phyloP scores from a whole-genome alignment of 2,113 vertebrate genomes.

The Martes martes region DNA sequence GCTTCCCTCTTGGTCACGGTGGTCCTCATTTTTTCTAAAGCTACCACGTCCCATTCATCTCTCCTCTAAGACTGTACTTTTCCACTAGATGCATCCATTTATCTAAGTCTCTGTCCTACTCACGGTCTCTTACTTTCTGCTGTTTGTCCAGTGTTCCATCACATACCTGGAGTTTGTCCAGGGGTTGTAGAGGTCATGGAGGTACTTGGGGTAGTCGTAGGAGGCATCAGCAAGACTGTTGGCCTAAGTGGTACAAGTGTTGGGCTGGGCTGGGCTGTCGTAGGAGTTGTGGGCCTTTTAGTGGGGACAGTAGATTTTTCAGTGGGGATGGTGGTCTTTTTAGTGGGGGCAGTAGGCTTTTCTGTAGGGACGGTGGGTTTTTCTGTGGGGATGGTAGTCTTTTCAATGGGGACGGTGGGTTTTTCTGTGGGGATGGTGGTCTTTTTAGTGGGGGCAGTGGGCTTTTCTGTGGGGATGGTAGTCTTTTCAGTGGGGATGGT shows the following conservation, averaged over 20 bases:
- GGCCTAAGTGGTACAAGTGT: background rate
- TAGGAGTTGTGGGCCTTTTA: background rate
- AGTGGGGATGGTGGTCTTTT: fast-evolving
- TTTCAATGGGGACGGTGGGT: fast-evolving
- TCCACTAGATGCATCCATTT: background rate
- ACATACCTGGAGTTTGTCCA: background rate
- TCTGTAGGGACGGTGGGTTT: background rate
- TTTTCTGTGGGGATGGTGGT: background rate
- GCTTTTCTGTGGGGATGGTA: background rate
- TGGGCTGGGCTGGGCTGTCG: background rate
- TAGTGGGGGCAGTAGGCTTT: background rate
- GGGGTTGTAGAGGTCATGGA: background rate
- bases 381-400: background rate
- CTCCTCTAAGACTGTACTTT: background rate
- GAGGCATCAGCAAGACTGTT: fast-evolving
- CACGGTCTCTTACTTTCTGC: background rate
- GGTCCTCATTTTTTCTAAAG: background rate
- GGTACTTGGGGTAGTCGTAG: background rate
- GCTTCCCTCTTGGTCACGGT: background rate
- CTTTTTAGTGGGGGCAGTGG: background rate
- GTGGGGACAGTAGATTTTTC: background rate
- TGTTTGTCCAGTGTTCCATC: background rate
- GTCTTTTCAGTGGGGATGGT: background rate
- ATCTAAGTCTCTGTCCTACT: background rate
- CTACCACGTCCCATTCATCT: background rate